phyloP scores from a whole-genome alignment of 2,888 invertebrate genomes.

The Limnephilus rhombicus region DNA sequence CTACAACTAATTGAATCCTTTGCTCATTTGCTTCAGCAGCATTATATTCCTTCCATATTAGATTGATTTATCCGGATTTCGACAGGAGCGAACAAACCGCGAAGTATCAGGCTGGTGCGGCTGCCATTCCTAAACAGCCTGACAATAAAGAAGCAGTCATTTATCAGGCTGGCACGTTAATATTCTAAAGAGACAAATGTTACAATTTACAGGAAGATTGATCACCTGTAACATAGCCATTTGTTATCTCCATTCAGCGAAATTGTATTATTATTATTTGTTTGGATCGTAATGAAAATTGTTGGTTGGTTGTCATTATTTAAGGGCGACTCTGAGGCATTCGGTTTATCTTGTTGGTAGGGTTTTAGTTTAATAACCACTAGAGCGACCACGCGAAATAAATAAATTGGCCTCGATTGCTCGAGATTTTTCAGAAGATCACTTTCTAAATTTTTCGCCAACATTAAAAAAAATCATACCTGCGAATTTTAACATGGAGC shows the following conservation, averaged over 20 bases:
- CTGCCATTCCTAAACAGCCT: neutral
- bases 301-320: neutral
- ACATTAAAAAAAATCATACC: too few species aligned
- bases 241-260: neutral
- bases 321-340: neutral
- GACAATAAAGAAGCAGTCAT: conserved; percentile 25
- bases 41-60: neutral
- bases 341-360: neutral
- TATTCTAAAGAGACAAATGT: conserved; percentile 41
- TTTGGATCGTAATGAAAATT: neutral
- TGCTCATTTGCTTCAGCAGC: neutral
- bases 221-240: conserved; percentile 22
- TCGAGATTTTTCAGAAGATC: too few species aligned
- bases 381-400: too few species aligned
- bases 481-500: too few species aligned
- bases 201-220: conserved; percentile 20
- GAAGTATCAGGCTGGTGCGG: neutral
- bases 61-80: conserved; percentile 29
- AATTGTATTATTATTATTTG: neutral
- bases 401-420: too few species aligned
- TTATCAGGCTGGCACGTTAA: conserved; percentile 10
- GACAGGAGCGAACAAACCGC: neutral
- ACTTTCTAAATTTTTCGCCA: too few species aligned
- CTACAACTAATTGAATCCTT: neutral
- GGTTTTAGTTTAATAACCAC: neutral